Percentiles rank a stretch among this genome's conserved stretches.
Evolutionary conservation across 1,140 invertebrate species (phyloP).

Genomic region (Tenebrio molitor): DNA sequence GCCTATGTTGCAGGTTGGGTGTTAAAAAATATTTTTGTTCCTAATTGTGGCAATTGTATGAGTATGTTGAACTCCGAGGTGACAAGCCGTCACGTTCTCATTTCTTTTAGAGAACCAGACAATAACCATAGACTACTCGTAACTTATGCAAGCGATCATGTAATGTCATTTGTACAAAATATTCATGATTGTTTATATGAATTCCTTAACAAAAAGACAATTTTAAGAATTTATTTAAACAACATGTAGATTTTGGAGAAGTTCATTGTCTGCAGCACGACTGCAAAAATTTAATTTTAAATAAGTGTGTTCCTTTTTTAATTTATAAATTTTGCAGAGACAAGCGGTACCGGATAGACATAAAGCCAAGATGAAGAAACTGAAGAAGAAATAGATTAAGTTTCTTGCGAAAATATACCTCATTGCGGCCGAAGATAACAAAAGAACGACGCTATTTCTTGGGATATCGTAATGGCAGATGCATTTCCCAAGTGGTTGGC

Average conservation of each 20-base stretch:
- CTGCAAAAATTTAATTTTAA: slow-evolving; percentile 17
- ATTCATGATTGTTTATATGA: slow-evolving; percentile 16
- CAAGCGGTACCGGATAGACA: no score
- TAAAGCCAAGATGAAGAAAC: no score
- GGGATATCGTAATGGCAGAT: no score
- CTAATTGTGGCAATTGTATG: slow-evolving; percentile 12
- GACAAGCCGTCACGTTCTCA: background rate
- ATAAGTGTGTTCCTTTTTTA: no score
- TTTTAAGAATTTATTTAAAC: background rate
- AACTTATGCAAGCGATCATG: background rate
- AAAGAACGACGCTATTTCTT: no score
- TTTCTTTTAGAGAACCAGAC: background rate
- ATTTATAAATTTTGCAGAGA: background rate
- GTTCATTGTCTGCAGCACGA: background rate
- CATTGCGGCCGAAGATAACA: no score
- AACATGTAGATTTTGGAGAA: background rate
- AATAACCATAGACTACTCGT: background rate
- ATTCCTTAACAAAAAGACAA: background rate
- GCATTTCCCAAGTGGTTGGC: no score
- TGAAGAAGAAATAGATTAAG: no score
- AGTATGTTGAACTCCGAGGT: background rate
- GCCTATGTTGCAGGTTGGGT: slow-evolving; percentile 30
- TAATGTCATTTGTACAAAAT: slow-evolving; percentile 10
- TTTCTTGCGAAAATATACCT: no score
- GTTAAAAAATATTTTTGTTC: slow-evolving; percentile 25